Conservation (phyloP, 1,140 invertebrate genomes). For the Trissolcus basalis region DNA sequence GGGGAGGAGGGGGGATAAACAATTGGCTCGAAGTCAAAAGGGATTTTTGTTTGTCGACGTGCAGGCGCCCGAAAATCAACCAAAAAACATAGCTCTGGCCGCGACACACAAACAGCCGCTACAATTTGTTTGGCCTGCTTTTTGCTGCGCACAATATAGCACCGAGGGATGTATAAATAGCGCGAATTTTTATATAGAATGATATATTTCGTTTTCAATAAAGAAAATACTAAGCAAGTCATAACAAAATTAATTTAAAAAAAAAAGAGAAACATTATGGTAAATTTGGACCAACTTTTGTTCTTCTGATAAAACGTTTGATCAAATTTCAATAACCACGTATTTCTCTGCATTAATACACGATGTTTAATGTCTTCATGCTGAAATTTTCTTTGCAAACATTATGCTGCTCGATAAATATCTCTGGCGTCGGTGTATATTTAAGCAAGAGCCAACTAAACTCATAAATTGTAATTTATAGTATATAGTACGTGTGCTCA, state of each 20-base stretch:
- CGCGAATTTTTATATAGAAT: no score
- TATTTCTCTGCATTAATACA: constrained; percentile 17
- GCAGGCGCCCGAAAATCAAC: constrained; percentile 25
- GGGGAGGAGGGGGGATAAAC: not conserved
- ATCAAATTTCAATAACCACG: constrained; percentile 1
- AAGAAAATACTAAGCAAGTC: no score
- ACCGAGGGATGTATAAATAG: no score
- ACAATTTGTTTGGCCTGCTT: constrained; percentile 17
- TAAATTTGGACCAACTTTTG: no score
- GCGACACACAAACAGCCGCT: constrained; percentile 7
- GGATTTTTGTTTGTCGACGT: constrained; percentile 19
- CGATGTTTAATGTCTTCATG: constrained; percentile 24
- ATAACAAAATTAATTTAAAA: no score
- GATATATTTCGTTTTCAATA: no score
- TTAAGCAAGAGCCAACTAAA: constrained; percentile 35
- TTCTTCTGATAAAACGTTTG: no score
- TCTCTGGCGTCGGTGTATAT: constrained; percentile 24
- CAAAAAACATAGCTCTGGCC: constrained; percentile 23
- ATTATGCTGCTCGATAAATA: constrained; percentile 24
- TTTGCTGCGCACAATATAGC: not conserved
- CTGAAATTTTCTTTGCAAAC: constrained; percentile 24
- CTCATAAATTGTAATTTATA: constrained; percentile 40
- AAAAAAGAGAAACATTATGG: no score
- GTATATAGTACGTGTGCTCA: constrained; percentile 8
- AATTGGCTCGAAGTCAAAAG: constrained; percentile 31